Percentiles rank a stretch among this genome's conserved stretches.
These are phyloP conservation scores for Sebastes melanostomus DNA, from an alignment of 2,797 vertebrate species.

Conservation along the genomic window DNA sequence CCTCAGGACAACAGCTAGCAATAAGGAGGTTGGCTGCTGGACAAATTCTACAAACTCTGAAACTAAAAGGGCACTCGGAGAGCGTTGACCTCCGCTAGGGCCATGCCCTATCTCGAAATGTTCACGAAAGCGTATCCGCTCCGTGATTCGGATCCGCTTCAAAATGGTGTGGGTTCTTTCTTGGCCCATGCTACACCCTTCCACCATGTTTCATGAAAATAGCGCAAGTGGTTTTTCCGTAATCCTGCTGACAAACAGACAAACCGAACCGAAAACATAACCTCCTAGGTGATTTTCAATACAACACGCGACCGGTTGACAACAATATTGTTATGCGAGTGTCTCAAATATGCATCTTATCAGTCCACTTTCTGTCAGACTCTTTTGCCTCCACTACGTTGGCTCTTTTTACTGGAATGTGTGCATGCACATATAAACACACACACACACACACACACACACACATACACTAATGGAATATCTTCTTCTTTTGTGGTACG, in stretches of 20 bases:
- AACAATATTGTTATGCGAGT: neutral
- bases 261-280: too few species aligned
- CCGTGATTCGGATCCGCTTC: neutral
- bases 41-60: neutral
- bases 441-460: neutral
- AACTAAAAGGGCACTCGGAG: neutral
- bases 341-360: neutral
- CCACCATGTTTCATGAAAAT: neutral
- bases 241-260: too few species aligned
- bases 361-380: too few species aligned
- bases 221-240: neutral
- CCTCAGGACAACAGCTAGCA: neutral
- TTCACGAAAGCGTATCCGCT: rapidly evolving
- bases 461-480: neutral
- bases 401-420: too few species aligned
- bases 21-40: neutral
- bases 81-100: neutral
- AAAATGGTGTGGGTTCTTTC: neutral
- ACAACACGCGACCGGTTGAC: neutral
- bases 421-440: neutral
- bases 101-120: neutral
- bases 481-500: neutral
- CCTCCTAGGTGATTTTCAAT: neutral
- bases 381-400: too few species aligned
- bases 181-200: neutral